phyloP scores from a whole-genome alignment of 2,797 vertebrate genomes.

The Gymnoscopelus microlampas region DNA sequence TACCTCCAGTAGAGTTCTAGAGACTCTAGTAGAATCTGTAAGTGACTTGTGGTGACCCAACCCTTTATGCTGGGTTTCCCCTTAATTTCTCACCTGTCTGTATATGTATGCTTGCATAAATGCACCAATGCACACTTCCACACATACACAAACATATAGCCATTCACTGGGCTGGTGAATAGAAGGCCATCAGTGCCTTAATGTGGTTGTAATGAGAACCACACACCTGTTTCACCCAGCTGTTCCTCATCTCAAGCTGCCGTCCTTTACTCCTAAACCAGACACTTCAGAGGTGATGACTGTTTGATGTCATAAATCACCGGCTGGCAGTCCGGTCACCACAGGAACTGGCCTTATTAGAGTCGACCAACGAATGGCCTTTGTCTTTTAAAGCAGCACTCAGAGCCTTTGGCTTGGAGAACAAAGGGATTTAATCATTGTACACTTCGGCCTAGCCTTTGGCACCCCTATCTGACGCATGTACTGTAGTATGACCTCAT shows the following conservation, averaged over 20 bases:
- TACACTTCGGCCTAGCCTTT: conserved; percentile 22
- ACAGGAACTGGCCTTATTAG: conserved; percentile 59
- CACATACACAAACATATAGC: background rate
- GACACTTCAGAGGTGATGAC: conserved; percentile 64
- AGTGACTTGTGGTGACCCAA: no score
- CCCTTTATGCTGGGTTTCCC: no score
- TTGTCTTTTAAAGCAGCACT: conserved; percentile 35
- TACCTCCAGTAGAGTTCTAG: no score
- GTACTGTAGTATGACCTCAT: conserved; percentile 41
- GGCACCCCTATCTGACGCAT: conserved; percentile 16
- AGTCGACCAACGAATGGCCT: conserved; percentile 43
- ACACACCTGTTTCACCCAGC: conserved; percentile 76
- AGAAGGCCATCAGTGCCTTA: conserved; percentile 62
- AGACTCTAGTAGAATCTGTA: no score
- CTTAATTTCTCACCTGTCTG: no score
- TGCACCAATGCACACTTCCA: conserved; percentile 1
- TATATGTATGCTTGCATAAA: no score
- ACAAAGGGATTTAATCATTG: conserved; percentile 43
- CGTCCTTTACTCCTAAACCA: conserved; percentile 58
- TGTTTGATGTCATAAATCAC: conserved; percentile 66
- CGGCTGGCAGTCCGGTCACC: conserved; percentile 52
- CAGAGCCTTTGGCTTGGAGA: conserved; percentile 32
- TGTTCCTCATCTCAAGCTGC: conserved; percentile 69
- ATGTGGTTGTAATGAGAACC: conserved; percentile 62
- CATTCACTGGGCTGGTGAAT: conserved; percentile 45